Percentiles rank a stretch among this genome's conserved stretches.
Evolutionary conservation across 2,888 invertebrate species (phyloP).

Genomic region (Cataglyphis livida): DNA sequence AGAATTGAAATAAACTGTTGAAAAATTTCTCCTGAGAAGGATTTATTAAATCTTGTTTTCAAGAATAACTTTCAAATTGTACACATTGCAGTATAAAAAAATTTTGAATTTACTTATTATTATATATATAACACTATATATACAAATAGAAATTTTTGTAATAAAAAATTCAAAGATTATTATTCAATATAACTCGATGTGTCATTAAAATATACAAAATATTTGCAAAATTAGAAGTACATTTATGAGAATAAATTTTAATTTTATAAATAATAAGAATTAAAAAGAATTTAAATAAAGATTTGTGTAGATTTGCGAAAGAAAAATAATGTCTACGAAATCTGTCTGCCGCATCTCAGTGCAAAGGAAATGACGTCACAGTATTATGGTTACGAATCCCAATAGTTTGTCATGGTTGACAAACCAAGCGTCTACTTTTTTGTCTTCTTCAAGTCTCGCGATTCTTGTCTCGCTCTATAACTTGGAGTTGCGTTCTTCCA

Average conservation of each 20-base stretch:
- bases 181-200: background rate
- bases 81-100: background rate
- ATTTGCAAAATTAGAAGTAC: background rate
- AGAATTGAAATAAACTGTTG: background rate
- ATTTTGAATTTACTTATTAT: background rate
- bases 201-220: background rate
- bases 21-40: background rate
- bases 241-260: background rate
- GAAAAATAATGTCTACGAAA: slow-evolving; percentile 18
- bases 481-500: slow-evolving; percentile 45
- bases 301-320: background rate
- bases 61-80: background rate
- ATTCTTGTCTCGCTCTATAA: slow-evolving; percentile 56
- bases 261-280: background rate
- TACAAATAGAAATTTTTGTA: background rate
- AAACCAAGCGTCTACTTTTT: slow-evolving; percentile 81
- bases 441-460: slow-evolving; percentile 70
- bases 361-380: slow-evolving; percentile 82
- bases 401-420: slow-evolving; percentile 82
- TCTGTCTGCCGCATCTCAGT: slow-evolving; percentile 53
- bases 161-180: background rate
- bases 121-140: background rate
- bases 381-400: slow-evolving; percentile 79
- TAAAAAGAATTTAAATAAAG: background rate
- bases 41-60: background rate